Evolutionary conservation across 2,888 invertebrate genomes (phyloP), one percentile per base, ranked within the genome.

Genomic region (Myathropa florea): DNA sequence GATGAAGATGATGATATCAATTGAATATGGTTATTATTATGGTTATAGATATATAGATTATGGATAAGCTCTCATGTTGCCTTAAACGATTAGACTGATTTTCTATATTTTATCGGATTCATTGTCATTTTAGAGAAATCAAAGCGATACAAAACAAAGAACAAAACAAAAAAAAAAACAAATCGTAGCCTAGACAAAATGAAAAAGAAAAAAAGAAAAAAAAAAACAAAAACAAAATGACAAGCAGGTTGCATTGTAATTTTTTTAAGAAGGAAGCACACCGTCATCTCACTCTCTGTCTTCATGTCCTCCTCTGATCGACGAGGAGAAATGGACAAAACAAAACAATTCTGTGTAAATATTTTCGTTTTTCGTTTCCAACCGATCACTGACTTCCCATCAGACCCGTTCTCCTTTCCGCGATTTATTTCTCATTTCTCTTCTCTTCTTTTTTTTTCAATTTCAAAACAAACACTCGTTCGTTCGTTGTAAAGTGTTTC

Each of bases 81-180:
- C 94, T 94, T 94, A 94, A 94, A 94, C 93, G 93, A 94, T 94
- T 94, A 94, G 94, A 94, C 94, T 94, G 94, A 94, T 94, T 94
- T 94, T 94, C 90, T 91, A 91, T 90, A 91, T 91, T 88, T 85
- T 85, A 88, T 80, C 87, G 83, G 88, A 87, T 88, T 88, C 88
- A 88, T 88, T 86, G 88, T 86, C 88, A 88, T 89, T 88, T 88
- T 83, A 88, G 88, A 89, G 76, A 83, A 75, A 86, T 67, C 83
- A 88, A 88, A 87, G 81, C 85, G 75, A 85, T 71, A 88, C 80
- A 86, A 24, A 80, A 36, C 23, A 57, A 57, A n/a, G n/a, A 57
- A 57, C 57, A 88, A 88, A 87, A 81, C 83, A 71, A 80, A 76
- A 87, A 76, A 87, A 61, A 77, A 80, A 81, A 81, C 55, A 83